phyloP scores from a whole-genome alignment of 2,113 vertebrate genomes.

The Elgaria multicarinata region DNA sequence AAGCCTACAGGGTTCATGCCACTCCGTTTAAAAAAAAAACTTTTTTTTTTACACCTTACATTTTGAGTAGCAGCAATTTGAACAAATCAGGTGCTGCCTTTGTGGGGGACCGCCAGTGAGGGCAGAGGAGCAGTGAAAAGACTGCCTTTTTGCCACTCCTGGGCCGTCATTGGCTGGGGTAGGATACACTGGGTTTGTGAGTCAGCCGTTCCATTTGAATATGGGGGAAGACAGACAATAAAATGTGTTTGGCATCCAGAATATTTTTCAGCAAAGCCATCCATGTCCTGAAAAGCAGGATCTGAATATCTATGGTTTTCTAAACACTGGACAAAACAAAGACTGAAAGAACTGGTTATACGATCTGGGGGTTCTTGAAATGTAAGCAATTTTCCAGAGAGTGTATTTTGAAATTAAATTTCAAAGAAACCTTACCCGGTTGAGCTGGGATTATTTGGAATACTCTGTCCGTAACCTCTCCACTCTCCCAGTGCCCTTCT shows the following conservation, averaged over 20 bases:
- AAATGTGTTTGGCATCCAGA: background rate
- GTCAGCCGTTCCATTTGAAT: background rate
- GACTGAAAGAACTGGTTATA: background rate
- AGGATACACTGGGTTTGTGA: background rate
- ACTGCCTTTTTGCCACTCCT: no score
- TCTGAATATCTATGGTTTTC: background rate
- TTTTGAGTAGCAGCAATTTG: no score
- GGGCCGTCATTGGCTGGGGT: no score
- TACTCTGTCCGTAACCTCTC: background rate
- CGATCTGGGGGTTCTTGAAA: background rate
- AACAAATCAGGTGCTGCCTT: no score
- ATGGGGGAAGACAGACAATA: background rate
- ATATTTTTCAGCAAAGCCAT: background rate
- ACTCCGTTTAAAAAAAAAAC: no score
- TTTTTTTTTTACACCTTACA: no score
- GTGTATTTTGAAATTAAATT: background rate
- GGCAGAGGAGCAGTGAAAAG: no score
- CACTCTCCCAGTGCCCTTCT: rapidly evolving
- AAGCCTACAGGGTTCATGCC: no score
- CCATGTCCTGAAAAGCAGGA: background rate
- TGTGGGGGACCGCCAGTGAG: no score
- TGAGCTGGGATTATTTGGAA: background rate
- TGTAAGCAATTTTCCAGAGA: background rate
- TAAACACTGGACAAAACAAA: background rate
- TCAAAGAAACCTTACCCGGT: background rate